These are phyloP conservation scores for Oplegnathus fasciatus DNA, from an alignment of 2,113 vertebrate species.

Conservation along the genomic window DNA sequence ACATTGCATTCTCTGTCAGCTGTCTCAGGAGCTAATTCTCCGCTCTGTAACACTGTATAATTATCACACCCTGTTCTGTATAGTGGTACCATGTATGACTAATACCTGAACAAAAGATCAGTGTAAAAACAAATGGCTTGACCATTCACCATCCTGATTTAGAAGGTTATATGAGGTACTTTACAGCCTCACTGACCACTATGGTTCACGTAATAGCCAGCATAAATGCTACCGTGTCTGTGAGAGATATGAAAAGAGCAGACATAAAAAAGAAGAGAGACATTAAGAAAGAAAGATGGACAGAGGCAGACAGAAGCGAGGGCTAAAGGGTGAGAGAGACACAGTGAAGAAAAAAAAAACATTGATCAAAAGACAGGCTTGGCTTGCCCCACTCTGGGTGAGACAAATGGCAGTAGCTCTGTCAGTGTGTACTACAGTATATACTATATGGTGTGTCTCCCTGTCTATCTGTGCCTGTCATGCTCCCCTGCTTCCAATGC, in stretches of 20 bases:
- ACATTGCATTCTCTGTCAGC: neutral
- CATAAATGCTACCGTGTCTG: neutral
- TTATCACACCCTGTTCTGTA: neutral
- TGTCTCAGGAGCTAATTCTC: too few species aligned
- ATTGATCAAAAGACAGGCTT: slow-evolving; percentile 57
- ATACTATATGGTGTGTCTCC: slow-evolving; percentile 50
- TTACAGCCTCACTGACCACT: slow-evolving; percentile 8
- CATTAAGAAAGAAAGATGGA: slow-evolving; percentile 31
- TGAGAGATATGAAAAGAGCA: neutral
- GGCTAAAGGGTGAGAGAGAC: slow-evolving; percentile 4
- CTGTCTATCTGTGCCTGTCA: slow-evolving; percentile 65
- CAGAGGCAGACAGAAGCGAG: slow-evolving; percentile 4
- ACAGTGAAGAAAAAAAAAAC: slow-evolving; percentile 21
- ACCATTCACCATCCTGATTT: slow-evolving; percentile 10
- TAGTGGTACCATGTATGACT: neutral
- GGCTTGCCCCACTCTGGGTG: slow-evolving; percentile 27
- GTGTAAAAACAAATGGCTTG: neutral
- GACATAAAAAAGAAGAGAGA: slow-evolving; percentile 18
- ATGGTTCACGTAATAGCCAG: neutral
- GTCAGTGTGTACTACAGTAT: slow-evolving; percentile 48
- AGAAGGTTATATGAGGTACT: slow-evolving; percentile 1
- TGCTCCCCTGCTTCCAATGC: slow-evolving; percentile 76
- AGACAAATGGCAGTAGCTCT: slow-evolving; percentile 65
- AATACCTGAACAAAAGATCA: neutral
- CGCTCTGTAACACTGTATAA: neutral